Conservation (phyloP, 2,113 vertebrate species). For the Sylvilagus bachmani region DNA sequence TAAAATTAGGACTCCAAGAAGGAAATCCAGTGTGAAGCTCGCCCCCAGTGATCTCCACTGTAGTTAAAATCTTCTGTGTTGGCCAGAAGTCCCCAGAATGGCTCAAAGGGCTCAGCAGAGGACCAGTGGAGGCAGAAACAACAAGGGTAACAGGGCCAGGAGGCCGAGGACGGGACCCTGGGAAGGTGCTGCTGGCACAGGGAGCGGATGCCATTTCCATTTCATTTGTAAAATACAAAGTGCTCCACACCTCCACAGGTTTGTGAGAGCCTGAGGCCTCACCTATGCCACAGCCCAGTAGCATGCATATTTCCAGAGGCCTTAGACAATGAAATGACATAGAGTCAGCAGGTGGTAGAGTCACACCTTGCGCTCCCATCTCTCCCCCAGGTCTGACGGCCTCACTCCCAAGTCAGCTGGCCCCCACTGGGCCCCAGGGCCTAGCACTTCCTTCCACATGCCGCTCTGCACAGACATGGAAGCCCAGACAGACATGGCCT, state of each 20-base stretch:
- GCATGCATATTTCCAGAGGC: no score
- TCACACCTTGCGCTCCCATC: neutral
- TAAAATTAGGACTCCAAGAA: constrained; percentile 34
- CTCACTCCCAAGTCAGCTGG: neutral
- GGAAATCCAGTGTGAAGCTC: constrained; percentile 32
- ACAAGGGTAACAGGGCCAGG: neutral
- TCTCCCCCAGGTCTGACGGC: neutral
- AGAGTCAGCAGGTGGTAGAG: neutral
- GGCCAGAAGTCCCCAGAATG: neutral
- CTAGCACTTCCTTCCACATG: neutral
- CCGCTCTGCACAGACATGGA: neutral
- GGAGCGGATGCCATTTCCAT: neutral
- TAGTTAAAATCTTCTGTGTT: neutral
- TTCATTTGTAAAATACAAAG: neutral
- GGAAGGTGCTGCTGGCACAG: neutral
- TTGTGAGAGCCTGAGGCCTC: neutral
- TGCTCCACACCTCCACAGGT: neutral
- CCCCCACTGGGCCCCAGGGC: neutral
- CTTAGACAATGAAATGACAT: neutral
- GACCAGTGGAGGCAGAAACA: neutral
- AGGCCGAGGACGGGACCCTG: neutral
- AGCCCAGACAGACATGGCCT: neutral
- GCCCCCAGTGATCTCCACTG: neutral
- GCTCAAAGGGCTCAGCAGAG: neutral
- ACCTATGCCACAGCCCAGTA: neutral